Conservation (phyloP, 2,113 vertebrate species). For the Antidorcas marsupialis region DNA sequence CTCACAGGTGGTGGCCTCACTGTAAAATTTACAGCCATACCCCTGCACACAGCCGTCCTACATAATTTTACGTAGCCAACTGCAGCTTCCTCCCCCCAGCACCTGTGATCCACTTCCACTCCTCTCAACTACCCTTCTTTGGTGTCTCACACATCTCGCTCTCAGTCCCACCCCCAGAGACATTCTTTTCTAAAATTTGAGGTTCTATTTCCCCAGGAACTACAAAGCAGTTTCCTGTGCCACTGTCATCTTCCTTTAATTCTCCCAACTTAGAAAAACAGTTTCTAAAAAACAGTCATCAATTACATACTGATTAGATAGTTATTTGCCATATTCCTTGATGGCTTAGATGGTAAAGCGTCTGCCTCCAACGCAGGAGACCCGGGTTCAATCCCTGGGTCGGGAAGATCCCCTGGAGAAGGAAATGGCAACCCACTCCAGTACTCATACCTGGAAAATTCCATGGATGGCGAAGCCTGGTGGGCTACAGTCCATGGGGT, state of each 20-base stretch:
- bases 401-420: too few relatives aligned
- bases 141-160: background rate
- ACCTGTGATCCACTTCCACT: background rate
- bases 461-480: too few relatives aligned
- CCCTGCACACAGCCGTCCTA: background rate
- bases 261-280: background rate
- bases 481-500: too few relatives aligned
- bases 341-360: too few relatives aligned
- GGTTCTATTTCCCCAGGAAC: background rate
- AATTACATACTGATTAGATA: background rate
- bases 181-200: background rate
- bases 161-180: background rate
- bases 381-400: too few relatives aligned
- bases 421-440: too few relatives aligned
- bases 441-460: too few relatives aligned
- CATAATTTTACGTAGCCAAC: background rate
- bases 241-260: background rate
- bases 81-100: background rate
- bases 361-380: too few relatives aligned
- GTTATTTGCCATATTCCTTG: background rate
- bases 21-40: background rate
- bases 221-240: background rate
- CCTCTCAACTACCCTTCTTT: background rate
- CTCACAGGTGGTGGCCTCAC: background rate
- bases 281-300: background rate